Conservation (phyloP, 2,797 vertebrate species). For the Coilia nasus region DNA sequence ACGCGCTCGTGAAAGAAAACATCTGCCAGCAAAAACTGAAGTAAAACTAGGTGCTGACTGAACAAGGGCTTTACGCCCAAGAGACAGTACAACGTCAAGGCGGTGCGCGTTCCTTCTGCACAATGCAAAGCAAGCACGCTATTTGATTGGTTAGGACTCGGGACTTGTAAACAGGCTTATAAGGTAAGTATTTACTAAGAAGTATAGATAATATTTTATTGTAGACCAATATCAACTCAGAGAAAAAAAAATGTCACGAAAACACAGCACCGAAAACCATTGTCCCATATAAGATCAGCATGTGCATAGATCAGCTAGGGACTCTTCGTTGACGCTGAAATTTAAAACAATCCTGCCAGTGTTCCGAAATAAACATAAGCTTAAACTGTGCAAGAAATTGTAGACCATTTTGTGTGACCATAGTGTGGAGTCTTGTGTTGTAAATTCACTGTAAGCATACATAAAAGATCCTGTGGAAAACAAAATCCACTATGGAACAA, state of each 20-base stretch:
- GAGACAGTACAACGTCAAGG: not conserved
- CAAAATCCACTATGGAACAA: not conserved
- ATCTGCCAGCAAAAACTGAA: conserved; percentile 56
- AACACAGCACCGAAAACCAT: not conserved
- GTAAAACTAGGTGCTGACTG: not conserved
- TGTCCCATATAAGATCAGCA: not conserved
- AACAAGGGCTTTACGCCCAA: not conserved
- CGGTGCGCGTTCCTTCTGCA: not conserved
- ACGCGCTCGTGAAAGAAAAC: conserved; percentile 61
- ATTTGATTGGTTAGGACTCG: not conserved
- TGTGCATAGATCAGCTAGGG: not conserved
- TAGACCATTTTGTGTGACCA: no score
- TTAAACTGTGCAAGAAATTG: not conserved
- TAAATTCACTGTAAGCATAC: not conserved
- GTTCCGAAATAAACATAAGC: not conserved
- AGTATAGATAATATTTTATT: not conserved
- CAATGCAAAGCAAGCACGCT: not conserved
- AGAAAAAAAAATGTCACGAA: not conserved
- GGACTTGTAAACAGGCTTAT: not conserved
- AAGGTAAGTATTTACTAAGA: not conserved
- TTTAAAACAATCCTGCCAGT: not conserved
- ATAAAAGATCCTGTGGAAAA: not conserved
- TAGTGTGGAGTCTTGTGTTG: not conserved
- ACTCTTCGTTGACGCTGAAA: not conserved
- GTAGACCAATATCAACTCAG: not conserved